Evolutionary conservation across 2,888 invertebrate species (phyloP).

Genomic region (Teleogryllus oceanicus): DNA sequence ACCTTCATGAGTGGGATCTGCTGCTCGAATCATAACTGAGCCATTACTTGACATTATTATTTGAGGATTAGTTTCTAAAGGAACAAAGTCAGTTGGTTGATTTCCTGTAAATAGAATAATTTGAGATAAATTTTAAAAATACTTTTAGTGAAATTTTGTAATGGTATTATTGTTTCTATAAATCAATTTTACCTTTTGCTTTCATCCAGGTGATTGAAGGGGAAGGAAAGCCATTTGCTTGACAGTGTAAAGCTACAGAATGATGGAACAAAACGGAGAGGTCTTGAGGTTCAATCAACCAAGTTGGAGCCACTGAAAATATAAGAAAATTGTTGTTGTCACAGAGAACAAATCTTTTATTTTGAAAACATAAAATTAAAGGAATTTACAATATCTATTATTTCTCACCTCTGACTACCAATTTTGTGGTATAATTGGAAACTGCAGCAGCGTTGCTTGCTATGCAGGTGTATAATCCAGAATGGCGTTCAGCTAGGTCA

Average conservation of each 20-base stretch:
- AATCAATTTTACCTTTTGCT: constrained; percentile 50
- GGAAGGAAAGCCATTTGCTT: constrained; percentile 70
- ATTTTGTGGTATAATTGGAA: constrained; percentile 45
- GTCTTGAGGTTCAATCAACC: constrained; percentile 69
- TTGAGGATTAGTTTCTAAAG: constrained; percentile 38
- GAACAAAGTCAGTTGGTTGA: constrained; percentile 39
- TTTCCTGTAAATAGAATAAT: constrained; percentile 34
- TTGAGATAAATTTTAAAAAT: not conserved
- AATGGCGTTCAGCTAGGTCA: constrained; percentile 46
- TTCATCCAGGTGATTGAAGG: constrained; percentile 59
- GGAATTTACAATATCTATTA: too few relatives aligned
- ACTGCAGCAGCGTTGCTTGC: constrained; percentile 50
- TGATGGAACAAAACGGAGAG: constrained; percentile 70
- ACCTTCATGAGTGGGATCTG: constrained; percentile 72
- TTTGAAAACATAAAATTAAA: too few relatives aligned
- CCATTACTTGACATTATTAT: constrained; percentile 49
- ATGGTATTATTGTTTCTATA: not conserved
- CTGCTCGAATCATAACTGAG: constrained; percentile 64
- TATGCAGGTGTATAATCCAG: constrained; percentile 55
- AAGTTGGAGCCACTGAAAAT: constrained; percentile 67
- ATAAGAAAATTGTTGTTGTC: not conserved
- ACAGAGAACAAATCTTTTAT: too few relatives aligned
- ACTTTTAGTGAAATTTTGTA: not conserved
- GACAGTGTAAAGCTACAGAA: constrained; percentile 64
- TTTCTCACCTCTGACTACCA: constrained; percentile 49